These are phyloP conservation scores for Argentina silus DNA, from an alignment of 2,797 vertebrate species.

Conservation along the genomic window DNA sequence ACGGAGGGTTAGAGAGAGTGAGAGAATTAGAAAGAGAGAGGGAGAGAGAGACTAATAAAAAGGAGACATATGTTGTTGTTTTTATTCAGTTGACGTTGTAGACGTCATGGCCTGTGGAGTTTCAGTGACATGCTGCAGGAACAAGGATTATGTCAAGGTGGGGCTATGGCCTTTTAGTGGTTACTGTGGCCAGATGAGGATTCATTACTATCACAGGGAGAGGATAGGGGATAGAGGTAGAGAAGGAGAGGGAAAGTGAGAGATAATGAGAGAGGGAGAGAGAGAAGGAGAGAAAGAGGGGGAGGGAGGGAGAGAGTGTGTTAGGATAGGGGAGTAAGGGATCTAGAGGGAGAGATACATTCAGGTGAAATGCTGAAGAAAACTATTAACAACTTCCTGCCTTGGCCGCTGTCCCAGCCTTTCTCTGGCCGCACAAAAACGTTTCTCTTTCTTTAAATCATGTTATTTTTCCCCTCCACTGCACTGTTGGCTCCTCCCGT, in stretches of 20 bases:
- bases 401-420: conserved; percentile 37
- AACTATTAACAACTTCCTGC: conserved; percentile 47
- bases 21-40: background rate
- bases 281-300: background rate
- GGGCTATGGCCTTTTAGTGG: no score
- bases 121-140: no score
- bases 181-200: no score
- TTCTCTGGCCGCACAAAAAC: conserved; percentile 16
- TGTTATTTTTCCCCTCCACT: conserved; percentile 6
- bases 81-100: no score
- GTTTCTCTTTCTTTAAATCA: conserved; percentile 7
- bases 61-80: no score
- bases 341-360: conserved; percentile 13
- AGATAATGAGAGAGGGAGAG: background rate
- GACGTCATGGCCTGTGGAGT: no score
- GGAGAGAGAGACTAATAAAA: background rate
- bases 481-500: conserved; percentile 14
- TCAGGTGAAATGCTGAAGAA: conserved; percentile 36
- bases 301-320: background rate
- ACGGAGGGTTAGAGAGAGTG: background rate
- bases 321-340: background rate
- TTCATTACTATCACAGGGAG: no score
- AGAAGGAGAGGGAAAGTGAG: background rate
- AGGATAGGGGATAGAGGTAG: background rate
- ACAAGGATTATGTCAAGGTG: no score